These are phyloP conservation scores for Imbricaverruca yamaguchii DNA, from an alignment of 2,888 invertebrate species.

Conservation along the genomic window DNA sequence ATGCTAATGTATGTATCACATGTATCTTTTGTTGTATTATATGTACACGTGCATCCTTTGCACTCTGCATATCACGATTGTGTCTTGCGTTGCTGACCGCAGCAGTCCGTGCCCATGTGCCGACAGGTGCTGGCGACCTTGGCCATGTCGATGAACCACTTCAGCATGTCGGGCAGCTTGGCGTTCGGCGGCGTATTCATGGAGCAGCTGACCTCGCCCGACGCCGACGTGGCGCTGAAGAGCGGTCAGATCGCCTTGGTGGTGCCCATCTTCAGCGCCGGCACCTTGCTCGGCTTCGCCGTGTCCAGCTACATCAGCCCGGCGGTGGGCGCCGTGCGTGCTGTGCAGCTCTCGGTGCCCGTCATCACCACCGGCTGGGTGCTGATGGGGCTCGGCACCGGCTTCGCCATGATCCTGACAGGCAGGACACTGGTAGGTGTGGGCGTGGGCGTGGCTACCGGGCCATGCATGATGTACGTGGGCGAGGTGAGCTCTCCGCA, in stretches of 20 bases:
- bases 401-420: not conserved
- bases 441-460: not conserved
- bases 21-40: too few relatives aligned
- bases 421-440: not conserved
- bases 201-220: not conserved
- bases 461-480: not conserved
- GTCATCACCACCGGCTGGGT: not conserved
- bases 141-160: not conserved
- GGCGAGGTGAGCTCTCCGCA: not conserved
- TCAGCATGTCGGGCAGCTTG: not conserved
- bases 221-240: not conserved
- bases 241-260: not conserved
- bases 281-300: not conserved
- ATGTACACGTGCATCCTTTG: too few relatives aligned
- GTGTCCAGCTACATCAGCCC: slow-evolving; percentile 4
- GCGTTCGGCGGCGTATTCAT: not conserved
- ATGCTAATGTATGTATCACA: too few relatives aligned
- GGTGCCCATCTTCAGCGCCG: not conserved
- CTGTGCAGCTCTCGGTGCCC: not conserved
- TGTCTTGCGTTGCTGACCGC: too few relatives aligned
- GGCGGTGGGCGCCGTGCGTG: not conserved
- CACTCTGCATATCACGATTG: too few relatives aligned
- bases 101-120: not conserved
- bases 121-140: not conserved
- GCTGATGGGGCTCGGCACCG: not conserved